Evolutionary conservation across 2,888 invertebrate genomes (phyloP).

Genomic region (Clunio marinus): DNA sequence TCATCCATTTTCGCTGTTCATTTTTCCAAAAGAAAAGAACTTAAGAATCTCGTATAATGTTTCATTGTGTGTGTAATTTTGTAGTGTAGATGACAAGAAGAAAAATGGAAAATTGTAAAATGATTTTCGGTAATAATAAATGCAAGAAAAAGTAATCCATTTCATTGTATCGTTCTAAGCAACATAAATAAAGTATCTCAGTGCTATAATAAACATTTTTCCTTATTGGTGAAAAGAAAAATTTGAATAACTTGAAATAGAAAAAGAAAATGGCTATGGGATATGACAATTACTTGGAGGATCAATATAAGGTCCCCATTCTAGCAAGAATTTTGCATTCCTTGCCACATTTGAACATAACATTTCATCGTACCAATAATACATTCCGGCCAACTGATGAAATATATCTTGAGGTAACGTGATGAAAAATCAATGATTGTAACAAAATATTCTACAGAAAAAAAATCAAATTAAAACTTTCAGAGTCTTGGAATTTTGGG

Average conservation of each 20-base stretch:
- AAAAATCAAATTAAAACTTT: background rate
- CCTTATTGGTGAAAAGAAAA: background rate
- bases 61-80: background rate
- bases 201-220: background rate
- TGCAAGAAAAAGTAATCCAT: too few species aligned
- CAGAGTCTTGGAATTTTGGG: slow-evolving; percentile 91
- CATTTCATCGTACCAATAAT: slow-evolving; percentile 82
- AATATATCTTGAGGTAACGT: slow-evolving; percentile 80
- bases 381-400: slow-evolving; percentile 87
- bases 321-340: slow-evolving; percentile 83
- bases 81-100: background rate
- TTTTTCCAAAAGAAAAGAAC: slow-evolving; percentile 24
- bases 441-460: background rate
- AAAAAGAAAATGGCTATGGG: slow-evolving; percentile 20
- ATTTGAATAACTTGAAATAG: background rate
- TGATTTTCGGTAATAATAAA: too few species aligned
- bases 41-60: slow-evolving; percentile 15
- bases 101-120: slow-evolving; percentile 20
- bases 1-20: slow-evolving; percentile 33
- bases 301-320: slow-evolving; percentile 77
- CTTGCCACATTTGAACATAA: slow-evolving; percentile 88
- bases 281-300: slow-evolving; percentile 51
- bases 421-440: background rate
- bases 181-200: too few species aligned
- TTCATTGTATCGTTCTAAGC: too few species aligned